Evolutionary conservation across 2,113 vertebrate species (phyloP).

Genomic region (Alces alces): DNA sequence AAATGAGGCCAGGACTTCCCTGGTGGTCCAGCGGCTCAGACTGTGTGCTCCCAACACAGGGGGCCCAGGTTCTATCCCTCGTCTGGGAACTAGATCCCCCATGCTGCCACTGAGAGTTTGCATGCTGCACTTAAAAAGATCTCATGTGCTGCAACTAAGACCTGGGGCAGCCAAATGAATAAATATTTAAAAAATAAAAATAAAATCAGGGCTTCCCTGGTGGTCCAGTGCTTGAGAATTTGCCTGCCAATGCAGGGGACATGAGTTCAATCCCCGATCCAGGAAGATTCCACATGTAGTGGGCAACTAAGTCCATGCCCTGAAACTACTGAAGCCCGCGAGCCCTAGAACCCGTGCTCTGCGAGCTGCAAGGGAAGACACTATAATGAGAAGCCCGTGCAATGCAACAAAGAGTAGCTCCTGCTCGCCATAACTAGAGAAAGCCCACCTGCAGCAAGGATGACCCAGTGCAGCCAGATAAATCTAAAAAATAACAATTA

Average conservation of each 20-base stretch:
- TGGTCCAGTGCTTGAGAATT: neutral
- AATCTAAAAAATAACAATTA: neutral
- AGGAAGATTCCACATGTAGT: neutral
- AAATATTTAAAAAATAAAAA: neutral
- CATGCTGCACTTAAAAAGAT: neutral
- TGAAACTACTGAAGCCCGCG: neutral
- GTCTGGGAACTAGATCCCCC: neutral
- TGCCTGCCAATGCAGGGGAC: neutral
- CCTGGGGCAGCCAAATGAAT: neutral
- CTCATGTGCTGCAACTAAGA: neutral
- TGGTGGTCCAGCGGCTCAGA: neutral
- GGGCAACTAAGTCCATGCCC: neutral
- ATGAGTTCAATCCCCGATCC: neutral
- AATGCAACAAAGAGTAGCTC: neutral
- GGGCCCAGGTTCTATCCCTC: neutral
- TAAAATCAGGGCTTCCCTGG: neutral
- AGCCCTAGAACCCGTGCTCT: neutral
- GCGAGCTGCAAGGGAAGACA: neutral
- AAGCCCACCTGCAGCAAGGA: neutral
- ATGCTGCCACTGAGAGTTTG: neutral
- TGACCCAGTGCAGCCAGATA: neutral
- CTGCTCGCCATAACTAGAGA: neutral
- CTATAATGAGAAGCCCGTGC: neutral
- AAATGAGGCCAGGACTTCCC: neutral
- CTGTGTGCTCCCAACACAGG: neutral